These are phyloP conservation scores for Sepioteuthis lessoniana DNA, from an alignment of 2,888 invertebrate genomes.

Conservation along the genomic window DNA sequence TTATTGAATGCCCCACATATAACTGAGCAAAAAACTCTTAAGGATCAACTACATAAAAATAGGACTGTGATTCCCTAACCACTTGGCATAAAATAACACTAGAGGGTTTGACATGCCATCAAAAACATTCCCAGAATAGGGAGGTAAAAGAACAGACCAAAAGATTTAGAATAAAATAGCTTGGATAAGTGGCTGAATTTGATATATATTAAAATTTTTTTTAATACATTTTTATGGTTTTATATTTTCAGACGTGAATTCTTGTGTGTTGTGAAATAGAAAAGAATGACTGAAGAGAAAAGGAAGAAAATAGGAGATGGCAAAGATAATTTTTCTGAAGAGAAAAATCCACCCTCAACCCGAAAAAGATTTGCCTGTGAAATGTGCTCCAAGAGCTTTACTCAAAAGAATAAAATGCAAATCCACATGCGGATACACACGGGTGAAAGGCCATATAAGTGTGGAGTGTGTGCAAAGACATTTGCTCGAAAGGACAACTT, in stretches of 20 bases:
- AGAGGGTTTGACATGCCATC: no score
- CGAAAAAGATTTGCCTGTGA: background rate
- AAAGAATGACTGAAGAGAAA: background rate
- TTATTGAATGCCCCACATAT: no score
- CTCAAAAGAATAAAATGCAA: background rate
- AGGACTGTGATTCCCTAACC: no score
- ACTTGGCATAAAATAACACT: no score
- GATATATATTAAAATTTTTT: no score
- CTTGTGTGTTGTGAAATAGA: background rate
- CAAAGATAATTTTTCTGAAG: background rate
- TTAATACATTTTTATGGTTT: background rate
- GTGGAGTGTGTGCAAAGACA: slow-evolving; percentile 53
- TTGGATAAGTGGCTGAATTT: no score
- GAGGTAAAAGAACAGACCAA: no score
- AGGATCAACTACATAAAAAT: no score
- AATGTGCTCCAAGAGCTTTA: background rate
- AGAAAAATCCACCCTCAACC: background rate
- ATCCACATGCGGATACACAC: slow-evolving; percentile 52
- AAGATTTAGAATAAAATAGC: no score
- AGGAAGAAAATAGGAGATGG: background rate
- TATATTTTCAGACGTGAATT: background rate
- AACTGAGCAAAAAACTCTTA: no score
- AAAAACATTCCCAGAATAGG: no score
- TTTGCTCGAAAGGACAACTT: slow-evolving; percentile 55
- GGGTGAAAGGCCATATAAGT: slow-evolving; percentile 55